Conservation (phyloP, 1,140 invertebrate species). For the Thaumatotibia leucotreta region DNA sequence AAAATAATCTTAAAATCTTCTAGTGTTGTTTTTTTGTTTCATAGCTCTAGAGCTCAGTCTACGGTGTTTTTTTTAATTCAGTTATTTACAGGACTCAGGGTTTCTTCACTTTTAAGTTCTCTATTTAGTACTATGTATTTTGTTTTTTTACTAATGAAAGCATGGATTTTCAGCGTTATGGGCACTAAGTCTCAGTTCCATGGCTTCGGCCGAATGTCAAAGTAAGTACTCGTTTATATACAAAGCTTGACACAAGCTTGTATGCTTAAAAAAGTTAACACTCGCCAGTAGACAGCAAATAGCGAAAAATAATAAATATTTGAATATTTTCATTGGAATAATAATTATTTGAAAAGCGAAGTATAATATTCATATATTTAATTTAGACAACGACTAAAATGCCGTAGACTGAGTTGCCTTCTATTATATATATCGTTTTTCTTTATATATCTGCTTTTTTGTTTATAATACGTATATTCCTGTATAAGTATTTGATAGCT, state of each 20-base stretch:
- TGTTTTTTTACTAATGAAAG: slow-evolving; percentile 59
- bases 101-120: slow-evolving; percentile 35
- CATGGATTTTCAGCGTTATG: slow-evolving; percentile 76
- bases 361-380: slow-evolving; percentile 25
- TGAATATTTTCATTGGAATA: slow-evolving; percentile 22
- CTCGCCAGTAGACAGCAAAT: slow-evolving; percentile 7
- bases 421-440: neutral
- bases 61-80: slow-evolving; percentile 36
- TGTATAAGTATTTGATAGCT: neutral
- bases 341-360: neutral
- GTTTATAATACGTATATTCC: slow-evolving; percentile 3
- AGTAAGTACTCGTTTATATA: slow-evolving; percentile 62
- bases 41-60: slow-evolving; percentile 40
- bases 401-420: slow-evolving; percentile 24
- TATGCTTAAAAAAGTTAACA: slow-evolving; percentile 1
- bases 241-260: slow-evolving; percentile 12
- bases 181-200: slow-evolving; percentile 69
- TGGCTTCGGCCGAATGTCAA: slow-evolving; percentile 74
- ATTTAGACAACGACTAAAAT: slow-evolving; percentile 11
- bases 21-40: neutral
- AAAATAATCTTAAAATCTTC: neutral
- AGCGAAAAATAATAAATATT: slow-evolving; percentile 20
- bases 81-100: slow-evolving; percentile 59
- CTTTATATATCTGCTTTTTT: slow-evolving; percentile 9
- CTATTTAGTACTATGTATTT: slow-evolving; percentile 37